Base-by-base conservation (phyloP, 2,113 vertebrate genomes). In the Arizona elegans region DNA sequence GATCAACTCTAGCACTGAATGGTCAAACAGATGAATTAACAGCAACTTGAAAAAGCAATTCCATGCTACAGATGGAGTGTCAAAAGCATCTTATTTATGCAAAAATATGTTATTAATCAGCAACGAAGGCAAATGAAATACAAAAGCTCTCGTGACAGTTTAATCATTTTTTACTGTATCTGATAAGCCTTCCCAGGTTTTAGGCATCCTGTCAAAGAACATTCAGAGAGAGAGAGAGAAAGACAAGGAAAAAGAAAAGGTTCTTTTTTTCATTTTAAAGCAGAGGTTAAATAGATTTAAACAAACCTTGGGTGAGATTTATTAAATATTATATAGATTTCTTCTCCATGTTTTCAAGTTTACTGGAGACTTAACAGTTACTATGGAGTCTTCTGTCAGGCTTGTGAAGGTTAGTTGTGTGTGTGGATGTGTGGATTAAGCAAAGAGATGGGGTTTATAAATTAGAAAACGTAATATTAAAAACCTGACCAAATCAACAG, bases 321-420 rank as follows among this genome's bases (percentile, higher is more conserved):
- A 97, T 97, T 95, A 96, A 96, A 95, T 96, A 96, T 92, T 91
- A 96, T 93, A 88, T 89, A 97, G 75, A 96, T 95, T 97, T 53
- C 55, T 47, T 38, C 53, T 86, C 43, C 10, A 9, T 62, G 29
- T 59, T 86, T 86, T 93, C 90, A 96, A 96, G 95, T 59, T 52
- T 93, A 94, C 65, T 94, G 87, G 81, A 96, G 88, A 96, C 81
- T 95, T 91, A 95, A 86, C 75, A 93, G 92, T 94, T 96, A 96
- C 93, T 96, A 94, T 62, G 87, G 65, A 96, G 92, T 96, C 93
- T 95, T 94, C 95, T 15, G 26, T 88, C 88, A 15, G 88, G 59
- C 92, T 95, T 93, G 8, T 96, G 95, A 94, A 92, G 56, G 92
- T 93, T 95, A 53, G 95, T 93, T 86, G 3, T 29, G 55, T 3